Evolutionary conservation across 2,888 invertebrate genomes (phyloP).

Genomic region (Cyrtodaria siliqua): DNA sequence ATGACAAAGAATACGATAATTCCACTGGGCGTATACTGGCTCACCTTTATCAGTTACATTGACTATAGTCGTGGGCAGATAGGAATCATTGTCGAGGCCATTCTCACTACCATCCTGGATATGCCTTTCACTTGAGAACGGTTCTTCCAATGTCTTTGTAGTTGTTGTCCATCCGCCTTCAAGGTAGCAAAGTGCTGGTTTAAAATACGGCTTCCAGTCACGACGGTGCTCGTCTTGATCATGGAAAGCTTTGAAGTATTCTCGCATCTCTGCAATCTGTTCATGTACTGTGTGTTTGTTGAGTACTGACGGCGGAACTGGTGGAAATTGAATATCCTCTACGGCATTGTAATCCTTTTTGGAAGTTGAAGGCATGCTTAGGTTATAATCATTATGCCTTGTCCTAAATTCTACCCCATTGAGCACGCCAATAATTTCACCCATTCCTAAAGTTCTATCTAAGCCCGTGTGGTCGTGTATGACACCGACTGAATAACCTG

Average conservation of each 20-base stretch:
- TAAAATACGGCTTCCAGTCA: constrained; percentile 79
- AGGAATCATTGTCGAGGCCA: constrained; percentile 74
- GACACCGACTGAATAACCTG: constrained; percentile 47
- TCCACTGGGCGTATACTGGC: constrained; percentile 71
- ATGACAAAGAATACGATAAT: no score
- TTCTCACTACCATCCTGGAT: constrained; percentile 75
- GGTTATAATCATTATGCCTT: constrained; percentile 82
- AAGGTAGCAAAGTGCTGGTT: no score
- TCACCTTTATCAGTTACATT: constrained; percentile 47
- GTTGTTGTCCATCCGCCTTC: constrained; percentile 80
- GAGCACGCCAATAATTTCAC: constrained; percentile 72
- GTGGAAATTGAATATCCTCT: constrained; percentile 77
- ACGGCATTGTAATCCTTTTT: constrained; percentile 60
- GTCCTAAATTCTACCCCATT: constrained; percentile 82
- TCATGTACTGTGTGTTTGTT: constrained; percentile 61
- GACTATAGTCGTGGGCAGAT: constrained; percentile 75
- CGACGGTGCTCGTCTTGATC: constrained; percentile 67
- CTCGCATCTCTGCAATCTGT: constrained; percentile 76
- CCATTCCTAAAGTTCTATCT: constrained; percentile 74
- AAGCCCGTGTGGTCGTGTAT: constrained; percentile 80
- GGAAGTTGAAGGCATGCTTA: constrained; percentile 67
- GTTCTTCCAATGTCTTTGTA: constrained; percentile 73
- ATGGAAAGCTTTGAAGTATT: constrained; percentile 80
- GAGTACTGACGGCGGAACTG: constrained; percentile 74
- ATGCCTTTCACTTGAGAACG: constrained; percentile 80